A percentile compares a stretch with the other conserved stretches of the same genome.
Evolutionary conservation across 1,140 invertebrate species (phyloP).

Genomic region (Zaprionus camerounensis): DNA sequence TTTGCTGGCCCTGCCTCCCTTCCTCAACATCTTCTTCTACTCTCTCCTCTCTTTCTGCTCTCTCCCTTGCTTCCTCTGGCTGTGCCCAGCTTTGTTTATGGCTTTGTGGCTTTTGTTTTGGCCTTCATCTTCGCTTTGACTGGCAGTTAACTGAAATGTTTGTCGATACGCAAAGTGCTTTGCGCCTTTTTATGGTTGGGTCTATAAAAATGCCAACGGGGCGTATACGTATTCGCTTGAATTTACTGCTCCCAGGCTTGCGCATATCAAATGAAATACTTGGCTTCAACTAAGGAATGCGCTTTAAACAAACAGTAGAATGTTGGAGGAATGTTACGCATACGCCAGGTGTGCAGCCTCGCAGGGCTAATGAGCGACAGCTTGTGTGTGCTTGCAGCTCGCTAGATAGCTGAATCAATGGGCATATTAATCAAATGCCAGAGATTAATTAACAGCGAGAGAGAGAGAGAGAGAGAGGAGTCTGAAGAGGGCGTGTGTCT

Average conservation of each 20-base stretch:
- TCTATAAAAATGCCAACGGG: slow-evolving; percentile 53
- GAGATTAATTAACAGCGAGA: slow-evolving; percentile 70
- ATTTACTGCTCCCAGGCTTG: slow-evolving; percentile 8
- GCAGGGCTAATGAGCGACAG: background rate
- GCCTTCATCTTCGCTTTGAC: slow-evolving; percentile 17
- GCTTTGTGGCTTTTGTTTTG: slow-evolving; percentile 63
- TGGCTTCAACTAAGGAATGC: background rate
- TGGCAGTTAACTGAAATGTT: slow-evolving; percentile 36
- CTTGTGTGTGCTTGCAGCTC: background rate
- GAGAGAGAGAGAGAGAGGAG: background rate
- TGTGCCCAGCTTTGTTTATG: slow-evolving; percentile 52
- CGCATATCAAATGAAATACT: slow-evolving; percentile 3
- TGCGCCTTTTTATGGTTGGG: slow-evolving; percentile 56
- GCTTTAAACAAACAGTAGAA: background rate
- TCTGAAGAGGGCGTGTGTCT: slow-evolving; percentile 28
- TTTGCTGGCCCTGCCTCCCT: background rate
- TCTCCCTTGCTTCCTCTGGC: background rate
- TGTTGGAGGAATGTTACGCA: background rate
- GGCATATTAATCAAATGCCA: slow-evolving; percentile 68
- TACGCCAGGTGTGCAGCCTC: background rate
- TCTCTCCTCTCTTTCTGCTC: background rate
- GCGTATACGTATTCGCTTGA: slow-evolving; percentile 1
- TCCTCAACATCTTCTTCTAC: no score
- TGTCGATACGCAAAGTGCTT: slow-evolving; percentile 60
- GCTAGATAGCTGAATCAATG: slow-evolving; percentile 63